These are phyloP conservation scores for Caenorhabditis inopinata DNA, from an alignment of 1,140 invertebrate species.

Conservation along the genomic window DNA sequence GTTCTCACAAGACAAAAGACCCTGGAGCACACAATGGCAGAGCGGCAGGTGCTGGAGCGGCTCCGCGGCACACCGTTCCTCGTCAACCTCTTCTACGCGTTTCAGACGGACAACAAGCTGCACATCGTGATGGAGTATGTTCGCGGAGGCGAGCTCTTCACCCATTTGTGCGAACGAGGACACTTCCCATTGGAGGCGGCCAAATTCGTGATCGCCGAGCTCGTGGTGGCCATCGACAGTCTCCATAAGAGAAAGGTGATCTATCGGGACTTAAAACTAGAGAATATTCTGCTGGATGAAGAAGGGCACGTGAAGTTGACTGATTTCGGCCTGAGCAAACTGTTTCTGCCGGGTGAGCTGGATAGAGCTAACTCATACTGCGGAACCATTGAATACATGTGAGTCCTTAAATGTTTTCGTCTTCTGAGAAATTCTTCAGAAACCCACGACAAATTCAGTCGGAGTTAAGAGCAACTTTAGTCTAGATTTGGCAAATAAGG, in stretches of 20 bases:
- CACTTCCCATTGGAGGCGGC: conserved; percentile 82
- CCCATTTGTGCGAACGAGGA: conserved; percentile 83
- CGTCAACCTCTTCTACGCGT: conserved; percentile 88
- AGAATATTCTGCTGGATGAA: conserved; percentile 83
- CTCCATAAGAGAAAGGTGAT: conserved; percentile 87
- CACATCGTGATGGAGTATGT: conserved; percentile 91
- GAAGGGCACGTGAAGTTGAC: conserved; percentile 86
- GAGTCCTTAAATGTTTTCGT: conserved; percentile 34
- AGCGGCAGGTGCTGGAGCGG: conserved; percentile 80
- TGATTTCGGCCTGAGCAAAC: conserved; percentile 87
- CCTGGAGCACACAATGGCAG: conserved; percentile 87
- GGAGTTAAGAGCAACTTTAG: too few species aligned
- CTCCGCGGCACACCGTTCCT: conserved; percentile 85
- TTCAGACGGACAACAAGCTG: conserved; percentile 86
- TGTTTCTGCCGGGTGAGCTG: conserved; percentile 71
- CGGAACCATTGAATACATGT: conserved; percentile 83
- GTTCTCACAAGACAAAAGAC: conserved; percentile 89
- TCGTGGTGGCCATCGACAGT: conserved; percentile 85
- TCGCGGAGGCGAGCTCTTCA: conserved; percentile 86
- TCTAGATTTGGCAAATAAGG: too few species aligned
- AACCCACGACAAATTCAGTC: too few species aligned
- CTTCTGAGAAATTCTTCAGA: too few species aligned
- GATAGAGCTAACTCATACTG: conserved; percentile 91
- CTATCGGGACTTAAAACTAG: conserved; percentile 88
- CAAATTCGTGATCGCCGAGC: conserved; percentile 84